Conservation (phyloP, 2,797 vertebrate species). For the Anguilla marmorata region DNA sequence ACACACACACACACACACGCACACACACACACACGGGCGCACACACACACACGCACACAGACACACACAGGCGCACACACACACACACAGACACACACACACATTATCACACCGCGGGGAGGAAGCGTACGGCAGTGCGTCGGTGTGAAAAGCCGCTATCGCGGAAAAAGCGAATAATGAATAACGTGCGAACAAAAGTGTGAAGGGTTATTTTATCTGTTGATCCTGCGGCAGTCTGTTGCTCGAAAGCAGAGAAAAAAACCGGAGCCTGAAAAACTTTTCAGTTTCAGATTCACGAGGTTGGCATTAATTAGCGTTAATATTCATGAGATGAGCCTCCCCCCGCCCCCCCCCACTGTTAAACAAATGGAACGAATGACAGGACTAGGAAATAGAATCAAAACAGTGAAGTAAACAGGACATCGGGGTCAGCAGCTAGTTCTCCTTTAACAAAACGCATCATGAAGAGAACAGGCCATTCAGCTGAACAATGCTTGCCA, state of each 20-base stretch:
- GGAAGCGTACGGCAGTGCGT: not conserved
- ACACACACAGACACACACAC: not conserved
- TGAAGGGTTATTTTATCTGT: not conserved
- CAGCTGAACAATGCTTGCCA: too few relatives aligned
- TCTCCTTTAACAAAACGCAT: not conserved
- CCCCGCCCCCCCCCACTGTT: not conserved
- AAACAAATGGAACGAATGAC: not conserved
- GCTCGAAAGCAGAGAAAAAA: not conserved
- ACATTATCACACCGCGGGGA: not conserved
- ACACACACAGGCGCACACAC: not conserved
- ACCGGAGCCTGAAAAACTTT: not conserved
- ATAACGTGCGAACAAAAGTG: slow-evolving; percentile 4
- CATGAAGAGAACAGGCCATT: too few relatives aligned
- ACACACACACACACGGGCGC: not conserved
- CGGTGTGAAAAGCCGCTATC: not conserved
- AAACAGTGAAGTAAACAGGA: not conserved
- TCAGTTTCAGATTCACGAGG: not conserved
- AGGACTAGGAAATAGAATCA: not conserved
- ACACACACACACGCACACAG: not conserved
- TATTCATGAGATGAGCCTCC: not conserved
- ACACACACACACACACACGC: not conserved
- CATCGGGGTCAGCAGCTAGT: not conserved
- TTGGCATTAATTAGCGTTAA: not conserved
- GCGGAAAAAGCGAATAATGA: not conserved
- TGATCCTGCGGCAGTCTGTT: not conserved